phyloP scores from a whole-genome alignment of 2,888 invertebrate genomes.

The Synergus japonicus region DNA sequence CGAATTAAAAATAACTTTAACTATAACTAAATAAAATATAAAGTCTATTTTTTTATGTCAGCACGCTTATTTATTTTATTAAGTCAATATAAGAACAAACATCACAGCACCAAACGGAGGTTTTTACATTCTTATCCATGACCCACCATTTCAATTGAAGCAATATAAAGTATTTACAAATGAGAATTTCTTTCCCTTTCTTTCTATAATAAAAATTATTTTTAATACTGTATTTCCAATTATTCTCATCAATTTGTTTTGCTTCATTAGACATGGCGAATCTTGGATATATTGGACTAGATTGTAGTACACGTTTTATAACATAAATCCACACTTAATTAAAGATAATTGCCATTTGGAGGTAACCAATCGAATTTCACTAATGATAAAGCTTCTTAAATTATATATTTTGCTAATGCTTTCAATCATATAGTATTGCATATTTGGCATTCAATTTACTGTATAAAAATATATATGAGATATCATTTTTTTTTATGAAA shows the following conservation, averaged over 20 bases:
- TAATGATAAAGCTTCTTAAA: background rate
- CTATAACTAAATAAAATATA: too few species aligned
- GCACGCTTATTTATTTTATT: conserved; percentile 10
- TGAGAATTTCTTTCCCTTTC: background rate
- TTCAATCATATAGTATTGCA: too few species aligned
- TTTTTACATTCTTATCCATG: conserved; percentile 24
- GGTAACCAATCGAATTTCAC: conserved; percentile 38
- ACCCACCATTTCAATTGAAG: background rate
- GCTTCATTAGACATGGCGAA: conserved; percentile 26
- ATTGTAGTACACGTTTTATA: conserved; percentile 3
- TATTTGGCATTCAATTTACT: conserved; percentile 13
- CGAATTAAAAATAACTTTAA: too few species aligned
- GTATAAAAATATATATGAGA: background rate
- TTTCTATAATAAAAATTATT: background rate
- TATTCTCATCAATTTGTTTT: conserved; percentile 3
- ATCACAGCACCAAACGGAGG: conserved; percentile 36
- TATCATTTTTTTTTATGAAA: background rate
- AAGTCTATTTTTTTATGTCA: background rate
- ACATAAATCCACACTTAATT: conserved; percentile 23
- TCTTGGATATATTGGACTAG: conserved; percentile 35
- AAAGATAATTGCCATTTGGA: conserved; percentile 6
- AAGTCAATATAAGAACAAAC: conserved; percentile 18
- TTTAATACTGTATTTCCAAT: background rate
- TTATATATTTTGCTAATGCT: background rate
- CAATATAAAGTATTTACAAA: conserved; percentile 11